A percentile compares a stretch with the other conserved stretches of the same genome.
Evolutionary conservation across 2,797 vertebrate genomes (phyloP).

Genomic region (Gymnodraco acuticeps): DNA sequence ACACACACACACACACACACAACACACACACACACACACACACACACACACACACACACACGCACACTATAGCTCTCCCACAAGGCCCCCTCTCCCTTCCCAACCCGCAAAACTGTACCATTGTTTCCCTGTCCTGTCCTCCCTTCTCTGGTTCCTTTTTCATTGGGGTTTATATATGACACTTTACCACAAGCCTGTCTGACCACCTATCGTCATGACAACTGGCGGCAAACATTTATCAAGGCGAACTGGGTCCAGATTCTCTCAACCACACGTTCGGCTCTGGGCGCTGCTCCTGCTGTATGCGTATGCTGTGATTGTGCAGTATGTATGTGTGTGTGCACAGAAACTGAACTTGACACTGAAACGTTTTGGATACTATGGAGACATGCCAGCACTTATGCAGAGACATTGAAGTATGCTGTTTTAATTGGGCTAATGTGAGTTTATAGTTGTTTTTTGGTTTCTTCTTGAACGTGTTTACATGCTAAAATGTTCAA

Average conservation of each 20-base stretch:
- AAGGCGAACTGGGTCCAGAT: slow-evolving; percentile 77
- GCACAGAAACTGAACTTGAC: slow-evolving; percentile 35
- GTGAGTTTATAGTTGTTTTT: no score
- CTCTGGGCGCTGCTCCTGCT: slow-evolving; percentile 56
- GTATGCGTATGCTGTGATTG: slow-evolving; percentile 37
- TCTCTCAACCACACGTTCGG: slow-evolving; percentile 66
- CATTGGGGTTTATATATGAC: slow-evolving; percentile 56
- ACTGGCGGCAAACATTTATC: slow-evolving; percentile 82
- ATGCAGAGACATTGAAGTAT: slow-evolving; percentile 2
- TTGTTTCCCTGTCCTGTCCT: slow-evolving; percentile 39
- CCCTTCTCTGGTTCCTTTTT: slow-evolving; percentile 56
- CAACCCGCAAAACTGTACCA: slow-evolving; percentile 42
- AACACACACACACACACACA: slow-evolving; percentile 9
- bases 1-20: slow-evolving; percentile 27
- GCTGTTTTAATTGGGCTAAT: slow-evolving; percentile 7
- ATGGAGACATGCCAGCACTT: slow-evolving; percentile 20
- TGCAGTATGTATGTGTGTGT: slow-evolving; percentile 2
- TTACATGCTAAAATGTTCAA: no score
- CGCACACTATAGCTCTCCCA: slow-evolving; percentile 43
- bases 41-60: slow-evolving; percentile 25
- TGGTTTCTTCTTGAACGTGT: no score
- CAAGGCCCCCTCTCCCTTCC: slow-evolving; percentile 21
- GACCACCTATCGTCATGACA: slow-evolving; percentile 77
- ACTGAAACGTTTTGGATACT: slow-evolving; percentile 18
- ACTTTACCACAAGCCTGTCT: slow-evolving; percentile 63